Evolutionary conservation across 2,797 vertebrate species (phyloP).

Genomic region (Crypturellus tataupa): DNA sequence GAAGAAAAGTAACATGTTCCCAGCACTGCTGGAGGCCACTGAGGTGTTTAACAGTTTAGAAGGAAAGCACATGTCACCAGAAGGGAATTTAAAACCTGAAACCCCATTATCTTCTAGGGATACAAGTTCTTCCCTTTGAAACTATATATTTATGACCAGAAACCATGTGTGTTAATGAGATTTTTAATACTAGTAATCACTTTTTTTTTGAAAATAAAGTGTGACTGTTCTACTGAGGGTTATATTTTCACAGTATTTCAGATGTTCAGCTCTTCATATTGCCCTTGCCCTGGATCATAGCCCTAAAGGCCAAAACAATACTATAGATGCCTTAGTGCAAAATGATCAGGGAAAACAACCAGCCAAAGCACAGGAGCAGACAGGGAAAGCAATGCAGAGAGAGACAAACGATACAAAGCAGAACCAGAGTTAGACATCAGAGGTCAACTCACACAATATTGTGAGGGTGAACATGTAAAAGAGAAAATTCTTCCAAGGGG

Average conservation of each 20-base stretch:
- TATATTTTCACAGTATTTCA: background rate
- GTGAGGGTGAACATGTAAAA: conserved; percentile 7
- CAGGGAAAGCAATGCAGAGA: conserved; percentile 49
- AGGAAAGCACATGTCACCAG: background rate
- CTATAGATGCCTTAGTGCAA: background rate
- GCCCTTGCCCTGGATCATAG: background rate
- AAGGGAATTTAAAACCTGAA: background rate
- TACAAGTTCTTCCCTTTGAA: background rate
- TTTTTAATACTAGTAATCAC: background rate
- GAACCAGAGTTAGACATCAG: conserved; percentile 47
- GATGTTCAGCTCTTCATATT: background rate
- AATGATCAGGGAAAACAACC: conserved; percentile 6
- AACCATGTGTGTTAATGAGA: background rate
- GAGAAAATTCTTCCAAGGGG: conserved; percentile 18
- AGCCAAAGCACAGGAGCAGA: conserved; percentile 33
- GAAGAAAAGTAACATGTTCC: background rate
- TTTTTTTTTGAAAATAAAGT: background rate
- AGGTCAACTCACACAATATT: conserved; percentile 63
- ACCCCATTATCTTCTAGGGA: accelerated
- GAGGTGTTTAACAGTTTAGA: background rate
- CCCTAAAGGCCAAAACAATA: background rate
- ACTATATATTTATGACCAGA: background rate
- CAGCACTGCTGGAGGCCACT: background rate
- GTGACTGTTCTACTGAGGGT: background rate
- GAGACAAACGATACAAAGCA: conserved; percentile 68